phyloP scores from a whole-genome alignment of 2,888 invertebrate species.

The Xanthia icteritia region DNA sequence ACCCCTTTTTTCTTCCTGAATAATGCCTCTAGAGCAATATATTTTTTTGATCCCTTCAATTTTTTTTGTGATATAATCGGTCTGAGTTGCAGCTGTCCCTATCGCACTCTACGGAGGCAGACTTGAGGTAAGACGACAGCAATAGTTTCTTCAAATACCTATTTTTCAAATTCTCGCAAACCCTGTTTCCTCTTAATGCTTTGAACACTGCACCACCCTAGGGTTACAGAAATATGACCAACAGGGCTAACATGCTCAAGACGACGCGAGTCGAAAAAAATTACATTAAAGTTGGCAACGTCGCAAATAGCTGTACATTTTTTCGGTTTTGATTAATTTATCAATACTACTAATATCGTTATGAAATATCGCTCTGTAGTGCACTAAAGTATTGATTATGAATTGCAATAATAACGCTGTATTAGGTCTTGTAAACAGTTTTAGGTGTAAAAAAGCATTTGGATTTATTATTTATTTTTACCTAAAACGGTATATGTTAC shows the following conservation, averaged over 20 bases:
- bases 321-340: neutral
- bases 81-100: too few species aligned
- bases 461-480: neutral
- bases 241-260: neutral
- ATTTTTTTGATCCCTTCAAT: too few species aligned
- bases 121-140: too few species aligned
- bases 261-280: neutral
- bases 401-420: neutral
- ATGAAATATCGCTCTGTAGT: neutral
- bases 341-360: neutral
- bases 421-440: neutral
- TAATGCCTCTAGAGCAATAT: too few species aligned
- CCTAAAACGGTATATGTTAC: neutral
- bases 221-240: neutral
- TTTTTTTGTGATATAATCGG: too few species aligned
- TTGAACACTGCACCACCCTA: neutral
- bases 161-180: too few species aligned
- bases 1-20: too few species aligned
- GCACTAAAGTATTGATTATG: neutral
- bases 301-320: neutral
- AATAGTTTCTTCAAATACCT: too few species aligned
- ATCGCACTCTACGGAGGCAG: too few species aligned
- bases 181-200: too few species aligned
- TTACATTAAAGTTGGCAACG: neutral
- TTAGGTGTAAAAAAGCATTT: neutral